Base-by-base conservation (phyloP, 1,140 invertebrate species). In the Drosophila truncata region DNA sequence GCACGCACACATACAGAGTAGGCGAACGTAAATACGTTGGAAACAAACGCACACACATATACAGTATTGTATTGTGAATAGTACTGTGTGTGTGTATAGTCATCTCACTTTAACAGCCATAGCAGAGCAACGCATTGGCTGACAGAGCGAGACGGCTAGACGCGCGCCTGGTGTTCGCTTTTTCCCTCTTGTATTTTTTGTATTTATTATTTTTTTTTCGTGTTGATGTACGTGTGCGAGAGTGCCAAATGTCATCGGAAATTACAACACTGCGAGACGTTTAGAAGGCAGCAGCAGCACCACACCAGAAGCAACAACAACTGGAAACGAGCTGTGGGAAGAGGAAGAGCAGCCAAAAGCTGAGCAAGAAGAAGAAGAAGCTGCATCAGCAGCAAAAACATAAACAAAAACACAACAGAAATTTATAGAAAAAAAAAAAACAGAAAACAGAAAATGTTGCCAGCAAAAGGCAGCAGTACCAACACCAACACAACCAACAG, bases 201-300 rank as follows among this genome's bases (percentile, higher is more conserved):
- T 64, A n/a, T 61, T 65, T 62, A n/a, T n/a, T n/a, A n/a, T n/a
- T n/a, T 62, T 63, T 60, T 55, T 63, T 64, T 64, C 39, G 35
- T 64, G 60, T 29, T 31, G 60, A 41, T 41, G 61, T 62, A 41
- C 57, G 57, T 65, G 62, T 65, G 47, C 60, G 64, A 66, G 57
- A 85, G 82, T 85, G 83, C 80, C 80, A 87, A 88, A 87, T 87
- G 83, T 88, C 82, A 86, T 72, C 85, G 75, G 83, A 87, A 87
- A 87, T 87, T 87, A 87, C 83, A 87, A 83, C 83, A 87, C 83
- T 87, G 83, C 70, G 61, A 78, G 78, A 81, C 72, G 60, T 47
- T 60, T 63, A 75, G 41, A 31, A 58, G 52, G 69, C 64, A 81
- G 80, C 71, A 80, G 49, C 63, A 70, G 58, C 64, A 81, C 69